Conservation (phyloP, 1,140 invertebrate species). For the Drosophila sucinea region DNA sequence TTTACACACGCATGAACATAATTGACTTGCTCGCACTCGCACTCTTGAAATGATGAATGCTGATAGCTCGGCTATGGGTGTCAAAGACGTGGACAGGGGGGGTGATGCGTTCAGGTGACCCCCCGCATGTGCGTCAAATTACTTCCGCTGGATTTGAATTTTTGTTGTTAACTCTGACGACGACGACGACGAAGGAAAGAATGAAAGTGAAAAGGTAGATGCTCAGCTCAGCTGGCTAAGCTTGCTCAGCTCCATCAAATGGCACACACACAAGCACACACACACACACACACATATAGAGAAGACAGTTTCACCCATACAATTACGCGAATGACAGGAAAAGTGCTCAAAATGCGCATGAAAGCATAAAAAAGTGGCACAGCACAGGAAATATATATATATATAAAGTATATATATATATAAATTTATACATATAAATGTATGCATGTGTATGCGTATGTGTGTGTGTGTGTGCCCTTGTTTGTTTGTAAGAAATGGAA, state of each 20-base stretch:
- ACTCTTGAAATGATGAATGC: slow-evolving; percentile 14
- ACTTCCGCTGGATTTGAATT: slow-evolving; percentile 79
- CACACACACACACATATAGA: slow-evolving; percentile 7
- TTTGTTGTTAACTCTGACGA: slow-evolving; percentile 67
- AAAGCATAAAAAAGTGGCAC: slow-evolving; percentile 69
- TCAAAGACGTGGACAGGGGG: neutral
- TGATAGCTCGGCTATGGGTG: neutral
- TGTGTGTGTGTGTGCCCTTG: slow-evolving; percentile 8
- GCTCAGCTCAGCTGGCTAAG: slow-evolving; percentile 49
- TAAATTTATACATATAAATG: neutral
- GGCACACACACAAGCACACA: slow-evolving; percentile 48
- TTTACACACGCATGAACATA: slow-evolving; percentile 60
- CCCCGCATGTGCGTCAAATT: slow-evolving; percentile 70
- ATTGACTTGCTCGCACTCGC: slow-evolving; percentile 48
- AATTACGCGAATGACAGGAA: slow-evolving; percentile 79
- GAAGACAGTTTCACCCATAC: slow-evolving; percentile 43
- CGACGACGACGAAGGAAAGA: slow-evolving; percentile 19
- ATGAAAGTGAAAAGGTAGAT: slow-evolving; percentile 43
- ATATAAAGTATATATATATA: neutral
- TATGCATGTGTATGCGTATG: slow-evolving; percentile 50
- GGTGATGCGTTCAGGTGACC: slow-evolving; percentile 32
- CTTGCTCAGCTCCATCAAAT: slow-evolving; percentile 63
- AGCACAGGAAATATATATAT: slow-evolving; percentile 37
- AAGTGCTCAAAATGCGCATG: slow-evolving; percentile 74
- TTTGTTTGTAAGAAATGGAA: slow-evolving; percentile 57